Evolutionary conservation across 2,888 invertebrate genomes (phyloP), one percentile per base, ranked within the genome.

Genomic region (Sphaerophoria taeniata): DNA sequence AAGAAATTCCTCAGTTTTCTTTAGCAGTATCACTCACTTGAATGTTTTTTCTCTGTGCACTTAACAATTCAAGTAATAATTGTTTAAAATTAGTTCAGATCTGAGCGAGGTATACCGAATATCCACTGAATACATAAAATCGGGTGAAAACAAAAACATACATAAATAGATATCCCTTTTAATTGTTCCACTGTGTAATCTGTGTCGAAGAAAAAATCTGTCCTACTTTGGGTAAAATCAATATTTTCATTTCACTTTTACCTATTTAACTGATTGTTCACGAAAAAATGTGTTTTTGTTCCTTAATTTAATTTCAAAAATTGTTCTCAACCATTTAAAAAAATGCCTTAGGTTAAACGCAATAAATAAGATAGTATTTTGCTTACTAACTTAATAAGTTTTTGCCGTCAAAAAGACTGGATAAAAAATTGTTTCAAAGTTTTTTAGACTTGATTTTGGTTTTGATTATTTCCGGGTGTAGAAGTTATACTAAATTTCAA

Each of bases 151-250:
- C 24, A 75, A 49, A 14, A 70, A 16, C 3, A 60, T 45, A 74
- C 24, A 63, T 36, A 45, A 55, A 31, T 63, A 39, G 24, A n/a
- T n/a, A 33, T 63, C 24, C 53, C 7, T 69, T 45, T 24, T 3
- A 43, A 16, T 36, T 14, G 14, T n/a, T 6, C 9, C 31, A 43
- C 31, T 53, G 14, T 12, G 49, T n/a, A 34, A 63, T 63, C 55
- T 56, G 56, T 56, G 63, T 33, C 45, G 24, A 24, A 63, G 33
- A 67, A 60, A 14, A 61, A 14, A 36, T 45, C 9, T 65, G 36
- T 73, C 14, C 69, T 74, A 78, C 63, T 63, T 71, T 67, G 74
- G 65, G 83, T 75, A 83, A 83, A 83, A 83, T 83, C 83, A 83
- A 83, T 83, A 83, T 36, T 33, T 70, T 63, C 83, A 31, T 33